Evolutionary conservation across 2,797 vertebrate species (phyloP).

Genomic region (Characodon lateralis): DNA sequence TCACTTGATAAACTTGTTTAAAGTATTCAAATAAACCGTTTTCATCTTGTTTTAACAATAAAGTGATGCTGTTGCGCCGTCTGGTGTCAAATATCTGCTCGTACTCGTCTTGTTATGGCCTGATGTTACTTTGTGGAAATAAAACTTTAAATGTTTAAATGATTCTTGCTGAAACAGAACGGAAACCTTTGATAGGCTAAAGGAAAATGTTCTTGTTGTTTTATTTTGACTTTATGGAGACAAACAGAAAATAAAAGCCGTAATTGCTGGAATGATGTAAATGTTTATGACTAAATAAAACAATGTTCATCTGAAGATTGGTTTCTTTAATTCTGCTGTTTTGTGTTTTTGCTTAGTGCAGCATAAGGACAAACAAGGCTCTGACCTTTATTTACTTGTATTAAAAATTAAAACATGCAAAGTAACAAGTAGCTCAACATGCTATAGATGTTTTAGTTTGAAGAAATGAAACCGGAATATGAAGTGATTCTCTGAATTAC

Average conservation of each 20-base stretch:
- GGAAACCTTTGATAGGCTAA: background rate
- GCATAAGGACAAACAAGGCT: background rate
- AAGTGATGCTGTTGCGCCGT: slow-evolving; percentile 3
- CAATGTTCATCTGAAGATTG: background rate
- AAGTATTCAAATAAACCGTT: background rate
- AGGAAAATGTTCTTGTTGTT: background rate
- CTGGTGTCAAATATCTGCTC: slow-evolving; percentile 6
- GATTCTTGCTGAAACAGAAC: background rate
- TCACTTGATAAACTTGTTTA: background rate
- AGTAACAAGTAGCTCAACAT: too few relatives aligned
- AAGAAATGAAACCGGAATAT: too few relatives aligned
- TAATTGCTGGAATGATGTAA: background rate
- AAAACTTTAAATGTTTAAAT: slow-evolving; percentile 4
- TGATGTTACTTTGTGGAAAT: background rate
- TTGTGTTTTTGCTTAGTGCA: background rate
- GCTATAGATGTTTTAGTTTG: too few relatives aligned
- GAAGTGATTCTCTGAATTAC: background rate
- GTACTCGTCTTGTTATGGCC: background rate
- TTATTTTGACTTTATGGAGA: background rate
- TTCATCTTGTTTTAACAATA: background rate
- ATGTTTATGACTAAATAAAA: background rate
- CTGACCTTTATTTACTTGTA: too few relatives aligned
- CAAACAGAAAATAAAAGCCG: background rate
- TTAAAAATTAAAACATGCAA: too few relatives aligned
- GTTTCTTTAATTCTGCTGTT: too few relatives aligned